Percentiles rank a stretch among this genome's conserved stretches.
Evolutionary conservation across 1,140 invertebrate species (phyloP).

Genomic region (Bombus confusus): DNA sequence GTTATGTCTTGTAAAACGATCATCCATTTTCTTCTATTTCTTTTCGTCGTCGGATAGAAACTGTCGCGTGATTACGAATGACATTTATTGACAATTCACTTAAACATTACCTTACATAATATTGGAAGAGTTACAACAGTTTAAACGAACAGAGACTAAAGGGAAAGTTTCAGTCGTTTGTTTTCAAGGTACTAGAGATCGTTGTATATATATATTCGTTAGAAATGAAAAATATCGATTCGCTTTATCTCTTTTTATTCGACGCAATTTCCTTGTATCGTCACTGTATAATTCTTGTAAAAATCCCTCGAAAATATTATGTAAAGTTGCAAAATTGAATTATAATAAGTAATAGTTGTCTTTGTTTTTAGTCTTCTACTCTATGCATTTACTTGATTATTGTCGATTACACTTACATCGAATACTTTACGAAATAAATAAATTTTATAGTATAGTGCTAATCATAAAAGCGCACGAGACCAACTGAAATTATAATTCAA

Average conservation of each 20-base stretch:
- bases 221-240: conserved; percentile 35
- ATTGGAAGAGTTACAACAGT: background rate
- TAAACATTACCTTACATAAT: background rate
- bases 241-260: background rate
- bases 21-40: background rate
- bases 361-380: background rate
- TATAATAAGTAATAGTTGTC: no score
- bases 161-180: background rate
- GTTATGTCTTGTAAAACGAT: background rate
- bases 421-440: background rate
- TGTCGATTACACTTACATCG: background rate
- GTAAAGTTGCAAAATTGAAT: no score
- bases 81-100: background rate
- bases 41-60: background rate
- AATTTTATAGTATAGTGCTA: background rate
- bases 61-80: background rate
- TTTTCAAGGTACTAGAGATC: conserved; percentile 29
- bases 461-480: no score
- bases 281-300: no score
- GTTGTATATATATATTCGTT: conserved; percentile 51
- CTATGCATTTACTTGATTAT: background rate
- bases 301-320: background rate
- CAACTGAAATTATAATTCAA: no score
- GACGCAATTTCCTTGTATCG: no score
- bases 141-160: background rate